Evolutionary conservation across 1,140 invertebrate genomes (phyloP), one percentile per base, ranked within the genome.

Genomic region (Cotesia typhae): DNA sequence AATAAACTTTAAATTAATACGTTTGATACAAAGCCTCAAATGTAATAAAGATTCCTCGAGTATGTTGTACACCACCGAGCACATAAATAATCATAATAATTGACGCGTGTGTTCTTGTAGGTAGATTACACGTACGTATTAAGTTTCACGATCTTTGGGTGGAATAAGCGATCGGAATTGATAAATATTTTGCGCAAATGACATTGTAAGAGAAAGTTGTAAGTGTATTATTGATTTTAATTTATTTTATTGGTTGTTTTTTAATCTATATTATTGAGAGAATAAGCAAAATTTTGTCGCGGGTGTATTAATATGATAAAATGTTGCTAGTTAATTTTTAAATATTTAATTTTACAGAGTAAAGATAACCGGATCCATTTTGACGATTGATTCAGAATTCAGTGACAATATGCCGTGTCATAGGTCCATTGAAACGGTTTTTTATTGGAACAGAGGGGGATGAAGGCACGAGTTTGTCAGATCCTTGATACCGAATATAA

Each of bases 51-150:
- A 65, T 47, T 35, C 51, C 28, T 0, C 37, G 37, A 55, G 17
- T 20, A 59, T n/a, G 47, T 9, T 10, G 57, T 59, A 59, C 57
- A 79, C 79, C 80, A 81, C 83, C 78, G 77, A 77, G 77, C 53
- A 17, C 81, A 84, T 86, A 84, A 86, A 86, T 86, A 85, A 86
- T 84, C 82, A 80, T 77, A 76, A 79, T 86, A 86, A 85, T 86
- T 84, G 82, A 74, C 81, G 71, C 57, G 20, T 70, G 70, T 47
- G 41, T 47, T 28, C 6, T 72, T 61, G 60, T 70, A 66, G 36
- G 47, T 70, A 68, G 17, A 64, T 73, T 63, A 66, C 41, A 59
- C 52, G 53, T 51, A 71, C 63, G 60, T 51, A 64, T 51, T 69
- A 67, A 74, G 65, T 70, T 73, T 72, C 75, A 75, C 72, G 77